A percentile compares a stretch with the other conserved stretches of the same genome.
These are phyloP conservation scores for Hydroisotoma schaefferi DNA, from an alignment of 2,888 invertebrate species.

Conservation along the genomic window DNA sequence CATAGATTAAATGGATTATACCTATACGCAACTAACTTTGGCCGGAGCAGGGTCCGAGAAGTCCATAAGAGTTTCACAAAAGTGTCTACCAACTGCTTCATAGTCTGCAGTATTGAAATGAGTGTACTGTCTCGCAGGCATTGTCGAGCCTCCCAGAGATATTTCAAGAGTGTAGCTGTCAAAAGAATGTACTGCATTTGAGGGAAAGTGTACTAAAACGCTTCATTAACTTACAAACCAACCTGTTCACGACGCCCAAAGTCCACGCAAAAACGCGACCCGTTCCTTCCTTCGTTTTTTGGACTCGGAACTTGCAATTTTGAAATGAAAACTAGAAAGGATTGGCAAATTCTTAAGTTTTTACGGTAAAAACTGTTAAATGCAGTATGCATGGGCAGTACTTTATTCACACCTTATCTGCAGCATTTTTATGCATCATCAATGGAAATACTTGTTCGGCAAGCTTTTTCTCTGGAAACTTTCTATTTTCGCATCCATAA, in stretches of 20 bases:
- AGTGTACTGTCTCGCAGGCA: slow-evolving; percentile 72
- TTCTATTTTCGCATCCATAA: slow-evolving; percentile 88
- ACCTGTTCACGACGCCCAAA: slow-evolving; percentile 78
- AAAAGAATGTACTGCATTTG: neutral
- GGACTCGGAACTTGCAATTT: slow-evolving; percentile 88
- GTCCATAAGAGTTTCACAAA: slow-evolving; percentile 88
- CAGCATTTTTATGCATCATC: slow-evolving; percentile 87
- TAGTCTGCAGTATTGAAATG: slow-evolving; percentile 80
- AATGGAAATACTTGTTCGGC: slow-evolving; percentile 91
- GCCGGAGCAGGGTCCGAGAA: slow-evolving; percentile 82
- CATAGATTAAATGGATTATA: slow-evolving; percentile 8
- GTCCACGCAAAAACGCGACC: slow-evolving; percentile 93
- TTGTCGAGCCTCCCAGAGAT: slow-evolving; percentile 83
- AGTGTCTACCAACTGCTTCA: slow-evolving; percentile 78
- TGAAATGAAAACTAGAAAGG: slow-evolving; percentile 80
- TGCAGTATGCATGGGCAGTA: too few species aligned
- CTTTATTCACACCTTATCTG: slow-evolving; percentile 71
- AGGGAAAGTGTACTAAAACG: neutral
- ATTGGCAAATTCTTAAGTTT: slow-evolving; percentile 40
- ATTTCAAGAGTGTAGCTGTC: slow-evolving; percentile 90
- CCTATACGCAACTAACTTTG: slow-evolving; percentile 59
- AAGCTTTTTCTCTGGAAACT: slow-evolving; percentile 71
- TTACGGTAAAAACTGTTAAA: too few species aligned
- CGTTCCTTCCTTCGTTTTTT: slow-evolving; percentile 90
- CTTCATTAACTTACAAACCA: neutral